Evolutionary conservation across 2,888 invertebrate species (phyloP), one percentile per base, ranked within the genome.

Genomic region (Drosophila borealis): DNA sequence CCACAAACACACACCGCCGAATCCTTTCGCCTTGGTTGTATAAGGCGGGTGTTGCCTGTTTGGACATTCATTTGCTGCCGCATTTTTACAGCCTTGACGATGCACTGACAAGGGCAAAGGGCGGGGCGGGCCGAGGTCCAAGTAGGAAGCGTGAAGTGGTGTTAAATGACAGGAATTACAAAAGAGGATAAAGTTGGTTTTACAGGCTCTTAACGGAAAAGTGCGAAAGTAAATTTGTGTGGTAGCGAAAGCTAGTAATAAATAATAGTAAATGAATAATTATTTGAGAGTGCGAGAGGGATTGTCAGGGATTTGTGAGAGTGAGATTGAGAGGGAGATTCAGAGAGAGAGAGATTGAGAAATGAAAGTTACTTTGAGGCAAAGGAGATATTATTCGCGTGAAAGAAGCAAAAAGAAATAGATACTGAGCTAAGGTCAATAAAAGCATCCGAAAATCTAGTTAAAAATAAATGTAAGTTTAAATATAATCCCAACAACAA

Each of bases 11-110:
- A 54, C 17, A 33, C 19, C 14, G 10, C 14, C 51, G 29, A 48
- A 25, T 33, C 39, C 51, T 36, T 49, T 25, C 19, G 34, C 34
- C 37, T 13, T 14, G 33, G 29, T 8, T 53, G 41, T 48, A 41
- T 45, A 36, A 54, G 73, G 64, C 51, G 66, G 59, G 61, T 53
- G 77, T 56, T 63, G 72, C 66, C 39, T 63, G 76, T 79, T 80
- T 88, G 83, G 86, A 86, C 83, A 77, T 88, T 86, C 86, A 80
- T 83, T 83, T 83, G 81, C 56, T 66, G 71, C 80, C 68, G 68
- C 70, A 66, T 63, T 77, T 81, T 70, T 72, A 78, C 88, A 73
- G 80, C 69, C 72, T 68, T 71, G 72, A 70, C 79, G 68, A 72
- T 70, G 70, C 55, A 29, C 29, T 29, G 29, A 8, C 29, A 29